phyloP scores from a whole-genome alignment of 2,113 vertebrate genomes.

The Chelonoidis abingdonii region DNA sequence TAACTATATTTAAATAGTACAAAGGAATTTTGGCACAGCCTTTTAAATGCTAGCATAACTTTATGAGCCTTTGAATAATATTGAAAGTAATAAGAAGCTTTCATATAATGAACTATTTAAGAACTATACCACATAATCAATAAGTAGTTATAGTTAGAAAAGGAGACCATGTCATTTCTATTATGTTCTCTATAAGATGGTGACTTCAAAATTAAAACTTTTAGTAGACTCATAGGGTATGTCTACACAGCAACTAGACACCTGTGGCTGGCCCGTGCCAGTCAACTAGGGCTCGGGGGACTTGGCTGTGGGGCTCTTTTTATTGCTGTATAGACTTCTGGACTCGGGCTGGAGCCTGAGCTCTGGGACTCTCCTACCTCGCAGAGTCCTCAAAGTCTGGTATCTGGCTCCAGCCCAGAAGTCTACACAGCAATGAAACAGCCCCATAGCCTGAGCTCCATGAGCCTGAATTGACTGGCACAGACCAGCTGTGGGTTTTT shows the following conservation, averaged over 20 bases:
- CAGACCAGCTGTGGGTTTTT: neutral
- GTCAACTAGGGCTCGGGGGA: neutral
- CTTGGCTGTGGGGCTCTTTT: neutral
- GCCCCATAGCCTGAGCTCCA: too few relatives aligned
- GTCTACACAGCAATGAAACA: neutral
- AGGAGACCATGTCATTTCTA: neutral
- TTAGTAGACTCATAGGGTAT: neutral
- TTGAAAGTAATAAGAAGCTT: neutral
- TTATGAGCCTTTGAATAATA: neutral
- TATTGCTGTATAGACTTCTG: neutral
- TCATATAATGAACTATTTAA: neutral
- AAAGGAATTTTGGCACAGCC: neutral
- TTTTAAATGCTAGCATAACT: neutral
- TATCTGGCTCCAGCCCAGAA: neutral
- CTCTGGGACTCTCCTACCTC: neutral
- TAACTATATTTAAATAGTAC: neutral
- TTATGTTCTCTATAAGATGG: neutral
- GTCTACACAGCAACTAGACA: neutral
- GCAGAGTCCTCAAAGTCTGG: neutral
- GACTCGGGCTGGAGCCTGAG: neutral
- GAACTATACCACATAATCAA: neutral
- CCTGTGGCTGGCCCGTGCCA: neutral
- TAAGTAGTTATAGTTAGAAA: neutral
- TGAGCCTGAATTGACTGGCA: neutral
- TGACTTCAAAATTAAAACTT: neutral